phyloP scores from a whole-genome alignment of 2,888 invertebrate genomes.

The Caenorhabditis parvicauda region DNA sequence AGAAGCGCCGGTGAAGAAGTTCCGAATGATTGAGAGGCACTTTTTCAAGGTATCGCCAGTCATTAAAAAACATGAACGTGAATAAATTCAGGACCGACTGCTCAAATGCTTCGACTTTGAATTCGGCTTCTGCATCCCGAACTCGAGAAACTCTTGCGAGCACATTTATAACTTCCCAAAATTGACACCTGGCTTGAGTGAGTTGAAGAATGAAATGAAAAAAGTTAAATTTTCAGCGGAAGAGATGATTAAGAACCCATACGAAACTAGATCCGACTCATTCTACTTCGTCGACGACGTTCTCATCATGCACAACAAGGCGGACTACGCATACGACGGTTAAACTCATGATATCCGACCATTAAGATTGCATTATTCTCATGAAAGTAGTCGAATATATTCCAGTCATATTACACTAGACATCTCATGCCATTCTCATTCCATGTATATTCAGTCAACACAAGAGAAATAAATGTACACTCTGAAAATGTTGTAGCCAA shows the following conservation, averaged over 20 bases:
- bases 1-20: slow-evolving; percentile 82
- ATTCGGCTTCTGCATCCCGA: slow-evolving; percentile 98
- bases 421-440: too few relatives aligned
- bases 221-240: slow-evolving; percentile 72
- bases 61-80: background rate
- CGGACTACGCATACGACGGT: slow-evolving; percentile 94
- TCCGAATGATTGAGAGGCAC: slow-evolving; percentile 96
- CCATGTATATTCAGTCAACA: too few relatives aligned
- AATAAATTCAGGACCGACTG: slow-evolving; percentile 76
- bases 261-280: slow-evolving; percentile 94
- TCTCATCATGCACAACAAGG: slow-evolving; percentile 98
- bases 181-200: slow-evolving; percentile 70
- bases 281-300: slow-evolving; percentile 97
- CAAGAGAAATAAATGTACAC: too few relatives aligned
- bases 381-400: too few relatives aligned
- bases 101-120: slow-evolving; percentile 98
- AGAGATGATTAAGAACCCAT: slow-evolving; percentile 93
- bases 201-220: slow-evolving; percentile 17
- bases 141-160: slow-evolving; percentile 94
- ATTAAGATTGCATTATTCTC: too few relatives aligned
- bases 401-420: too few relatives aligned
- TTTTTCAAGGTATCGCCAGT: slow-evolving; percentile 73
- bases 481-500: too few relatives aligned
- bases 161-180: slow-evolving; percentile 98
- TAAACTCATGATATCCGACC: slow-evolving; percentile 13